Percentiles rank a stretch among this genome's conserved stretches.
Conservation (phyloP, 1,140 invertebrate genomes). For the Cotesia chilonis region DNA sequence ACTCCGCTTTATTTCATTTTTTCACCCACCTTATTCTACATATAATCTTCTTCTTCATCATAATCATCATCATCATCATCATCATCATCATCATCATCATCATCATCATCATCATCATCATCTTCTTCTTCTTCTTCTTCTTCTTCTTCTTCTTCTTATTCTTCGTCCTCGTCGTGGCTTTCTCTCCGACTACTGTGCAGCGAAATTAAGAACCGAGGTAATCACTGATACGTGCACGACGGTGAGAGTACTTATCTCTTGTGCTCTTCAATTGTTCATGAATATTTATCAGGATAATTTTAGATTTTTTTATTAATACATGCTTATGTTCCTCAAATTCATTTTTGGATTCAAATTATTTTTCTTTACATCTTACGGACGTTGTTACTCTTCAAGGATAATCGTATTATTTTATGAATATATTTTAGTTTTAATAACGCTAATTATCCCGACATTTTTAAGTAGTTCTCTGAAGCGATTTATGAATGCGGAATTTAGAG, state of each 20-base stretch:
- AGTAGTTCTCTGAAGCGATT: too few species aligned
- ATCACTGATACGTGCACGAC: slow-evolving; percentile 7
- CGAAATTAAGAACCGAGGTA: slow-evolving; percentile 23
- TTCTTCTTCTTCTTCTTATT: not conserved
- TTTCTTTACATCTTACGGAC: too few species aligned
- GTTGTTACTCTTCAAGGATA: too few species aligned
- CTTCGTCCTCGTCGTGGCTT: not conserved
- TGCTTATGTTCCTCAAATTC: not conserved
- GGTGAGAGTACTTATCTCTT: slow-evolving; percentile 11
- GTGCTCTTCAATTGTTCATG: slow-evolving; percentile 21
- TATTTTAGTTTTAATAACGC: not conserved
- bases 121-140: too few species aligned
- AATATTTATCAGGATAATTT: slow-evolving; percentile 18
- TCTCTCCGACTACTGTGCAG: slow-evolving; percentile 18
- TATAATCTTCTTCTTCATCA: not conserved
- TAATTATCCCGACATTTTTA: too few species aligned
- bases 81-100: not conserved
- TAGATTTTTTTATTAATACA: not conserved
- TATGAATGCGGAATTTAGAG: too few species aligned
- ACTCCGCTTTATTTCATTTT: not conserved
- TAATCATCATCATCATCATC: too few species aligned
- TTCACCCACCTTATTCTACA: not conserved
- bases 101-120: not conserved
- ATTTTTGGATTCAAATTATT: not conserved
- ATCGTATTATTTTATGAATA: too few species aligned